Base-by-base conservation (phyloP, 2,113 vertebrate species). In the Calypte anna region DNA sequence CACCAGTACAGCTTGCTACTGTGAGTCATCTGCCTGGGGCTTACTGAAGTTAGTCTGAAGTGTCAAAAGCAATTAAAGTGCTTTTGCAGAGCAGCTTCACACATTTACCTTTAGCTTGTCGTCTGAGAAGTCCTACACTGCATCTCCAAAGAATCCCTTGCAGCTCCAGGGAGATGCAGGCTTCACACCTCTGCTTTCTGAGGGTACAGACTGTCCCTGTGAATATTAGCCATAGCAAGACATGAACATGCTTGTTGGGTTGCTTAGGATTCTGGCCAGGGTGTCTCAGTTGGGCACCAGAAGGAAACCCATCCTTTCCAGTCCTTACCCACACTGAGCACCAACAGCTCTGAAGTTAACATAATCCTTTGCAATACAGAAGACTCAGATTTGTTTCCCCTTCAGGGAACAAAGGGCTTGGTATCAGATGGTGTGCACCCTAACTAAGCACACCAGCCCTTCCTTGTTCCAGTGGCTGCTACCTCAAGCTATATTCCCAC, bases 21-120 rank as follows among this genome's bases (percentile, higher is more conserved):
- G 44, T 85, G 74, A 95, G 40, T 94, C 91, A 92, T 94, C 87
- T 68, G 91, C 91, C 74, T 69, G 28, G 25, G 55, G 58, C 59
- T 76, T 94, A 91, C 93, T 80, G 51, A 95, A 91, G 21, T 95
- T 93, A 90, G 36, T 61, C 77, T 73, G 62, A 84, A 69, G 74
- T 30, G 54, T 92, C 70, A 66, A 69, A 93, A 67, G 72, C 68
- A 95, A 55, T 94, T 69, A 63, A 88, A 82, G 75, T 82, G 51
- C 51, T 90, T 94, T 63, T 77, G 59, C 75, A 83, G 55, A 90
- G 55, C 72, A 73, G 51, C 36, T 90, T 38, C 43, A 40, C 46
- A 12, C 44, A 44, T 43, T 79, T 94, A 72, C 72, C 76, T 94
- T 93, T 85, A 68, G 54, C 48, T 89, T 80, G 78, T 85, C 70